Conservation (phyloP, 2,888 invertebrate species). For the Anaspis maculata region DNA sequence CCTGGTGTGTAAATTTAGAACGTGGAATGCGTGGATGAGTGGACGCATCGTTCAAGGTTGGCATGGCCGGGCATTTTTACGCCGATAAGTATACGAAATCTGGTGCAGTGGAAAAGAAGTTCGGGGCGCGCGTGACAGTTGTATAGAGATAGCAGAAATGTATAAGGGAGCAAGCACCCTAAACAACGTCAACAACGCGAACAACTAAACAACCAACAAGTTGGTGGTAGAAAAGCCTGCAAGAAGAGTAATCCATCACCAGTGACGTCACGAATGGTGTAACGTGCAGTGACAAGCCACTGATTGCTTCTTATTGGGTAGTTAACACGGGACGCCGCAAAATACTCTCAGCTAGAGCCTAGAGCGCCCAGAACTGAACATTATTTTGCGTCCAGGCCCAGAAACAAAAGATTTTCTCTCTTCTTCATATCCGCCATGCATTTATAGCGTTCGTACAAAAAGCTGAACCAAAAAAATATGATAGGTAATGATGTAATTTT, state of each 20-base stretch:
- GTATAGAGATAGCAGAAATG: slow-evolving; percentile 16
- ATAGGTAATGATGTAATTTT: too few relatives aligned
- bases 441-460: too few relatives aligned
- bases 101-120: too few relatives aligned
- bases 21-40: slow-evolving; percentile 21
- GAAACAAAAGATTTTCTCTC: too few relatives aligned
- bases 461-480: too few relatives aligned
- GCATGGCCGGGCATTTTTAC: too few relatives aligned
- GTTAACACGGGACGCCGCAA: slow-evolving; percentile 35
- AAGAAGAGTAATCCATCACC: slow-evolving; percentile 41
- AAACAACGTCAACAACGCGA: slow-evolving; percentile 26
- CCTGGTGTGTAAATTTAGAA: slow-evolving; percentile 13
- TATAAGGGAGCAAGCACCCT: slow-evolving; percentile 17
- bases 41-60: too few relatives aligned
- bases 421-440: too few relatives aligned
- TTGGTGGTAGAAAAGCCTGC: slow-evolving; percentile 34
- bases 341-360: slow-evolving; percentile 8
- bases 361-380: too few relatives aligned
- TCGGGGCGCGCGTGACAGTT: too few relatives aligned
- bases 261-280: slow-evolving; percentile 37
- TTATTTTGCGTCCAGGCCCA: too few relatives aligned
- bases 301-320: slow-evolving; percentile 48
- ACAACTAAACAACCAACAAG: slow-evolving; percentile 37
- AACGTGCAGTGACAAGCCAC: slow-evolving; percentile 44
- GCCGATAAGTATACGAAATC: too few relatives aligned